Percentiles rank a stretch among this genome's conserved stretches.
phyloP scores from a whole-genome alignment of 2,797 vertebrate genomes.

The Pangasius macronema region DNA sequence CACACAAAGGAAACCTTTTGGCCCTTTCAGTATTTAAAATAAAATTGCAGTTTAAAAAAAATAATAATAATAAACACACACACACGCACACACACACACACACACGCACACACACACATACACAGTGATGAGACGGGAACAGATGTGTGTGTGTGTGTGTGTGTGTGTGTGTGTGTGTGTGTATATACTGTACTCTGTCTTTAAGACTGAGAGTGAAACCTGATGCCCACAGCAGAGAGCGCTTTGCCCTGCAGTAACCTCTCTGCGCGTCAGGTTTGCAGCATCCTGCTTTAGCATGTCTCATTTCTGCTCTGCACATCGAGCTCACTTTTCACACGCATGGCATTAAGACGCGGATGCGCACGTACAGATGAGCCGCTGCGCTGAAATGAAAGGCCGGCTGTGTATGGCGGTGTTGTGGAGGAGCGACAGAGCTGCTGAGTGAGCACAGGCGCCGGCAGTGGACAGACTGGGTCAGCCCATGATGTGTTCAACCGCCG shows the following conservation, averaged over 20 bases:
- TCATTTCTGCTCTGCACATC: slow-evolving; percentile 43
- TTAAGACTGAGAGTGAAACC: slow-evolving; percentile 73
- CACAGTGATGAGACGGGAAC: background rate
- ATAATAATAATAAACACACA: background rate
- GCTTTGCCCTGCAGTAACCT: slow-evolving; percentile 55
- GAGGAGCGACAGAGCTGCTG: slow-evolving; percentile 5
- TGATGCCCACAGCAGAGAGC: slow-evolving; percentile 53
- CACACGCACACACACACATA: background rate
- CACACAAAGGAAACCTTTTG: background rate
- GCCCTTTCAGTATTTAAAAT: background rate
- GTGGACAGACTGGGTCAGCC: slow-evolving; percentile 32
- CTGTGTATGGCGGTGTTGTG: slow-evolving; percentile 46
- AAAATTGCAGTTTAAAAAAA: background rate
- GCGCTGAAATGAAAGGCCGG: slow-evolving; percentile 59
- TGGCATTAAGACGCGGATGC: slow-evolving; percentile 34
- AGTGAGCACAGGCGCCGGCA: slow-evolving; percentile 24
- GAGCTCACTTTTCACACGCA: slow-evolving; percentile 42
- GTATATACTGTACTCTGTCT: slow-evolving; percentile 54
- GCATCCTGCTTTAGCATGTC: slow-evolving; percentile 60
- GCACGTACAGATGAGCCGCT: slow-evolving; percentile 32
- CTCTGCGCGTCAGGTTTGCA: slow-evolving; percentile 64
- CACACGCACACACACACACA: background rate
- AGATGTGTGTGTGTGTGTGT: background rate
- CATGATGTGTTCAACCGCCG: slow-evolving; percentile 39
- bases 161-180: too few relatives aligned